Conservation (phyloP, 1,140 invertebrate genomes). For the Chelonus insularis region DNA sequence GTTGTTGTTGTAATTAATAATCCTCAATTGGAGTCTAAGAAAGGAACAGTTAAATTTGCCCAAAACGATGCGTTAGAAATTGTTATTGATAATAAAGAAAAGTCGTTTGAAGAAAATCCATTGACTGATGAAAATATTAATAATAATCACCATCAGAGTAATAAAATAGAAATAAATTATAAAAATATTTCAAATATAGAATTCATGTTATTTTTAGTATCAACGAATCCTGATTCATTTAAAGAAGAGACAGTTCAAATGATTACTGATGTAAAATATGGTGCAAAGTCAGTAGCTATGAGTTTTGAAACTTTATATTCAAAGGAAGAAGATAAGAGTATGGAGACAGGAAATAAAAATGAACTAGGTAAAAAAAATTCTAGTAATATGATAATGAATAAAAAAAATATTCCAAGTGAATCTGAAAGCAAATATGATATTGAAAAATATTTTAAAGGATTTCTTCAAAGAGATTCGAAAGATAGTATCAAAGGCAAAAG, state of each 20-base stretch:
- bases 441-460: neutral
- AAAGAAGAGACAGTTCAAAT: neutral
- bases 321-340: neutral
- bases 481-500: neutral
- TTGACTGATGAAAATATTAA: too few species aligned
- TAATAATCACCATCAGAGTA: too few species aligned
- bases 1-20: constrained; percentile 25
- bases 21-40: neutral
- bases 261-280: neutral
- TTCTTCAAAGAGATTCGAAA: neutral
- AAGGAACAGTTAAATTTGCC: neutral
- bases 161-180: neutral
- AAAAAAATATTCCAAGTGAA: too few species aligned
- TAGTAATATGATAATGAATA: too few species aligned
- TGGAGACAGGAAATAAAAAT: neutral
- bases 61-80: neutral
- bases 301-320: constrained; percentile 6
- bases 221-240: neutral
- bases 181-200: neutral
- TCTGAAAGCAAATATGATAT: neutral
- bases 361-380: neutral
- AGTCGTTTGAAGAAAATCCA: neutral
- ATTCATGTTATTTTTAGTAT: too few species aligned
- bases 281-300: neutral
- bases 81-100: neutral